Percentiles rank a stretch among this genome's conserved stretches.
Evolutionary conservation across 2,113 vertebrate genomes (phyloP).

Genomic region (Phalacrocorax aristotelis): DNA sequence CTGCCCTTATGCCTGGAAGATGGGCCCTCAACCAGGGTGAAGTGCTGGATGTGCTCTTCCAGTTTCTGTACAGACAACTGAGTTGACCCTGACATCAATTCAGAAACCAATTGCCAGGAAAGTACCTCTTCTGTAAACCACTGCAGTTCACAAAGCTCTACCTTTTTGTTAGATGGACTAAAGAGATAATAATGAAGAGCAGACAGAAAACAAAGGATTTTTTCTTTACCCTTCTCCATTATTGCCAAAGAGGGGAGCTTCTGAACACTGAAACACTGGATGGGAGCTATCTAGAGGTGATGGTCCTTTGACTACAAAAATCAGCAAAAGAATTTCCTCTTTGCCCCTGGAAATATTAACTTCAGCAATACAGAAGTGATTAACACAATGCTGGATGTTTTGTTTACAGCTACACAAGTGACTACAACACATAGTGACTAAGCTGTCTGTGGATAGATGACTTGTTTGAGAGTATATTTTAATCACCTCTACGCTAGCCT

Average conservation of each 20-base stretch:
- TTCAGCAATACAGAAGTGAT: background rate
- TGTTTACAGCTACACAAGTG: background rate
- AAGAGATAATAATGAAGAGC: background rate
- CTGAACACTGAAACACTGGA: accelerated
- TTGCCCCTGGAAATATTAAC: background rate
- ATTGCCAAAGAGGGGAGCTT: background rate
- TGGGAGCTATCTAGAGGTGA: background rate
- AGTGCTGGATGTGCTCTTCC: background rate
- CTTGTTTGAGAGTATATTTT: background rate
- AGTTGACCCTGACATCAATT: background rate
- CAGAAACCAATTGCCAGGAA: background rate
- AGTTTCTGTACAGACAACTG: background rate
- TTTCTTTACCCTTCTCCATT: background rate
- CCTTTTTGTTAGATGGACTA: too few species aligned
- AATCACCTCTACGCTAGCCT: background rate
- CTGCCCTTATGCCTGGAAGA: background rate
- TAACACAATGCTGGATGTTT: background rate
- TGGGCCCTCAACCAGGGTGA: background rate
- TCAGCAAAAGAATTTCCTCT: background rate
- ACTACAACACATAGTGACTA: background rate
- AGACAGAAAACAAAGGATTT: background rate
- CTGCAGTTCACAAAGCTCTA: too few species aligned
- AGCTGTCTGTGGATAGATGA: background rate
- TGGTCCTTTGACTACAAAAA: background rate
- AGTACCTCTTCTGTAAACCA: background rate